These are phyloP conservation scores for Rachycentron canadum DNA, from an alignment of 2,797 vertebrate species.

Conservation along the genomic window DNA sequence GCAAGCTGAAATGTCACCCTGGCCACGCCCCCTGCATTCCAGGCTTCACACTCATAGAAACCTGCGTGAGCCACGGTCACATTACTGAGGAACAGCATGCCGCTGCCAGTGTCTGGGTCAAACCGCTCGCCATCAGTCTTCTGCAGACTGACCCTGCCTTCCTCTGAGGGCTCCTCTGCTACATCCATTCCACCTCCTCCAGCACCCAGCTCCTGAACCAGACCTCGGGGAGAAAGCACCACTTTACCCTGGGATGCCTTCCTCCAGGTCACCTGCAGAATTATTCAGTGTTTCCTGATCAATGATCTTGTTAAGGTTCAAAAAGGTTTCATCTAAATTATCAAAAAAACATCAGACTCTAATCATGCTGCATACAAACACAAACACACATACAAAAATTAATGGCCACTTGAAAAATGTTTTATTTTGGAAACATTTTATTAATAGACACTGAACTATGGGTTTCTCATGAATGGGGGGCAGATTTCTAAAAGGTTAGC, in stretches of 20 bases:
- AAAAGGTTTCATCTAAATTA: neutral
- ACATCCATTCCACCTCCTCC: conserved; percentile 54
- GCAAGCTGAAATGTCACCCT: conserved; percentile 89
- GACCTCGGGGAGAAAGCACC: conserved; percentile 78
- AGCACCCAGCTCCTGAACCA: conserved; percentile 81
- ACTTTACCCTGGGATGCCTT: conserved; percentile 87
- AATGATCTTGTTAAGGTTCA: neutral
- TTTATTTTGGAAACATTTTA: no score
- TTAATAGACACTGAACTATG: no score
- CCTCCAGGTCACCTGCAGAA: conserved; percentile 89
- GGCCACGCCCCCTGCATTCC: conserved; percentile 91
- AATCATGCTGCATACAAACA: no score
- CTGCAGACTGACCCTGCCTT: conserved; percentile 68
- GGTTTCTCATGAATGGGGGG: no score
- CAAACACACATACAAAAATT: no score
- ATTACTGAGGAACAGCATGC: conserved; percentile 92
- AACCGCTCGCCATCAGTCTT: conserved; percentile 81
- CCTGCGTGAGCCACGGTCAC: conserved; percentile 91
- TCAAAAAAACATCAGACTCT: neutral
- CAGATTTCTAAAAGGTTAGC: no score
- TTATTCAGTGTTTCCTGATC: neutral
- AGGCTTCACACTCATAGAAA: conserved; percentile 92
- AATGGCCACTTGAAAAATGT: no score
- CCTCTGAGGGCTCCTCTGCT: conserved; percentile 60
- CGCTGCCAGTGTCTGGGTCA: conserved; percentile 89